A percentile compares a stretch with the other conserved stretches of the same genome.
Evolutionary conservation across 2,113 vertebrate species (phyloP).

Genomic region (Notothenia rossii): DNA sequence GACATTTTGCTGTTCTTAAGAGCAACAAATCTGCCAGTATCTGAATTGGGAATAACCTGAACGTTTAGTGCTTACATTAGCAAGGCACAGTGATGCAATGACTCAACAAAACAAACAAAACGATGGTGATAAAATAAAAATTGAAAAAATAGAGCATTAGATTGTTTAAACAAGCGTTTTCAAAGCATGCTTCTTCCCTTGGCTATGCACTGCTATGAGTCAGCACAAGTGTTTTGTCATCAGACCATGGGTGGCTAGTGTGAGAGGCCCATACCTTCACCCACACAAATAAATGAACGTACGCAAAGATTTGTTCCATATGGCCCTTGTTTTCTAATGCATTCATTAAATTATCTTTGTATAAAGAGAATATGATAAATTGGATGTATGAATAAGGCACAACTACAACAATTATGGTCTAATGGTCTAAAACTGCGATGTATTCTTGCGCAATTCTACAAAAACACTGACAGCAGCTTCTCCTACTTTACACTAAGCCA

Average conservation of each 20-base stretch:
- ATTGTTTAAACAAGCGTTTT: conserved; percentile 44
- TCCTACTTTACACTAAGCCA: conserved; percentile 14
- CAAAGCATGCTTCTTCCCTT: conserved; percentile 29
- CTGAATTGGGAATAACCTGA: conserved; percentile 33
- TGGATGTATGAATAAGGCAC: conserved; percentile 17
- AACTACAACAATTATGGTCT: conserved; percentile 4
- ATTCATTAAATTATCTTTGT: conserved; percentile 9
- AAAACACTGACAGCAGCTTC: conserved; percentile 21
- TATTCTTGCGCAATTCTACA: neutral
- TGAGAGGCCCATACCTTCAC: conserved; percentile 34
- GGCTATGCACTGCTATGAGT: conserved; percentile 39
- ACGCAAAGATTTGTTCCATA: conserved; percentile 28
- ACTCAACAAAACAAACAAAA: neutral
- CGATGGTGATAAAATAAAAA: conserved; percentile 16
- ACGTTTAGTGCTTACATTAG: conserved; percentile 38
- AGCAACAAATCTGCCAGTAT: conserved; percentile 37
- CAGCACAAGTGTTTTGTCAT: conserved; percentile 55
- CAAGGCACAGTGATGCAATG: conserved; percentile 57
- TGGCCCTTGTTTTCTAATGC: conserved; percentile 1
- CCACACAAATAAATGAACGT: conserved; percentile 41
- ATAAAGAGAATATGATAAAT: conserved; percentile 13
- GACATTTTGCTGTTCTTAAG: conserved; percentile 49
- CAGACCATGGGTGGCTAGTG: conserved; percentile 42
- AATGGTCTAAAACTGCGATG: conserved; percentile 16
- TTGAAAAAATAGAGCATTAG: conserved; percentile 15